Evolutionary conservation across 2,888 invertebrate genomes (phyloP), one percentile per base, ranked within the genome.

Genomic region (Buathra laborator): DNA sequence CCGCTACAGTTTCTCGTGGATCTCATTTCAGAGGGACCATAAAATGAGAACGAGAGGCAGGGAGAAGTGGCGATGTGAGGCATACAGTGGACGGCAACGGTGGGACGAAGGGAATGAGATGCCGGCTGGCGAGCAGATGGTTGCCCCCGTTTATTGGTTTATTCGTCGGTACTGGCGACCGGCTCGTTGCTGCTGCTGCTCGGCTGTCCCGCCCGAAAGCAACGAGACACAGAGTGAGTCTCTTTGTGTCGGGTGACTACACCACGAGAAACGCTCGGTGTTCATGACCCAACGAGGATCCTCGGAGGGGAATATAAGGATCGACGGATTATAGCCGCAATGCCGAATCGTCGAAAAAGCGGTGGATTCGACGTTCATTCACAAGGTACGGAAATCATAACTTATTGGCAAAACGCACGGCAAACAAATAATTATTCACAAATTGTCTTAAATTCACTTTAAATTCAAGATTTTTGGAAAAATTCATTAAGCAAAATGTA

Each of bases 81-180:
- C 74, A 85, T 81, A 79, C 82, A 70, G 85, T 71, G 68, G 83
- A 68, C 43, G 59, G 29, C 80, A 64, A 67, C 81, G 78, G 78
- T 80, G 82, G 85, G 80, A 82, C 75, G 80, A 87, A 85, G 87
- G 87, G 85, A 85, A 87, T 90, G 88, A 90, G 88, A 91, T 92
- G 92, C 93, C 93, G 93, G 93, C 93, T 93, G 93, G 92, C 90
- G 90, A 92, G 93, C 94, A 94, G 94, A 94, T 94, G 94, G 93
- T 92, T 92, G 92, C 91, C 89, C 86, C 90, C 93, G 93, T 93
- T 93, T 93, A 94, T 94, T 94, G 94, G 94, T 93, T 93, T 92
- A 93, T 92, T 93, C 92, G 92, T 90, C 89, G 89, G 86, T 89
- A 90, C 91, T 90, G 88, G 91, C 91, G 89, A 90, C 89, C 88